Evolutionary conservation across 2,888 invertebrate genomes (phyloP), one percentile per base, ranked within the genome.

Genomic region (Tachina grossa): DNA sequence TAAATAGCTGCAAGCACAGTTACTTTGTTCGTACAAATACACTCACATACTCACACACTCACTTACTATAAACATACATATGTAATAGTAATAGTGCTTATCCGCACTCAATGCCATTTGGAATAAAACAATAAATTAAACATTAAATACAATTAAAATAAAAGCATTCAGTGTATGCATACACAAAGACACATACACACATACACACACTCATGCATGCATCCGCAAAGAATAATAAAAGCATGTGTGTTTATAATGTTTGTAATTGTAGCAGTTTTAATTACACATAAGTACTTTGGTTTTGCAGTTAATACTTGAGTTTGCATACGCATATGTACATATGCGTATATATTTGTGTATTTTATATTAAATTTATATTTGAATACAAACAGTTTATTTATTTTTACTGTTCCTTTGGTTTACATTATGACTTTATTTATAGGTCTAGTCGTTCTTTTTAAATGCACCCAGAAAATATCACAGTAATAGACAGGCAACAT

Each of bases 111-210:
- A 63, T 69, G 49, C 59, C 71, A 80, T 84, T 81, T 59, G 13
- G 77, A 63, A 84, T 77, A 55, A 81, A 81, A 68, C 81, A 77
- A 84, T 84, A 84, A 84, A 84, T 84, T 81, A 55, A 63, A 77
- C 72, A 84, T 84, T 81, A 84, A 81, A 72, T 77, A 68, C 72
- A 81, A 81, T 84, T 81, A 74, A 84, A 81, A 66, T 80, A 80
- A 84, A 80, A 76, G 75, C 80, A 75, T 16, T 65, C 19, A 55
- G 65, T 43, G 57, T 31, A 8, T 47, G 16, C 19, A 45, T 47
- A 41, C 6, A 61, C 53, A 31, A 0, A 31, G 6, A 1, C 1
- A 31, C 4, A 55, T 13, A 59, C 53, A n/a, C 9, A 47, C 31
- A 31, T 4, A 31, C 31, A 31, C 31, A 31, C 6, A 6, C 31